These are phyloP conservation scores for Odontothrips loti DNA, from an alignment of 2,888 invertebrate species.

Conservation along the genomic window DNA sequence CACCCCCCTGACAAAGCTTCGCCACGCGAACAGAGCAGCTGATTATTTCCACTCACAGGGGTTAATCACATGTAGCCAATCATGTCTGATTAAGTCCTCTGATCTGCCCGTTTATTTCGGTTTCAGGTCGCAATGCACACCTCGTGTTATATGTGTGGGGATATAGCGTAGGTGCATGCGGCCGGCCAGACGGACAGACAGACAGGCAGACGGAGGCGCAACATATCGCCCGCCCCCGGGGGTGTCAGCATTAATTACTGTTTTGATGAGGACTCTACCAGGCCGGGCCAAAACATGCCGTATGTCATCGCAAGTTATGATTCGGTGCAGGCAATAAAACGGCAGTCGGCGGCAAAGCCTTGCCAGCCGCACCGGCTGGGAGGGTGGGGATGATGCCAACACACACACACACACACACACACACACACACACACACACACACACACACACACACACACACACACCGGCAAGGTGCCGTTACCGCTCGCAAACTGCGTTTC, in stretches of 20 bases:
- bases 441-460: no score
- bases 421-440: no score
- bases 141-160: neutral
- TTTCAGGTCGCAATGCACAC: neutral
- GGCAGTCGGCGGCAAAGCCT: neutral
- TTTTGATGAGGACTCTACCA: constrained; percentile 23
- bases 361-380: neutral
- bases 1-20: neutral
- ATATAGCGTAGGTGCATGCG: neutral
- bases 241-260: constrained; percentile 19
- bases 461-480: no score
- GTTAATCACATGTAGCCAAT: neutral
- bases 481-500: no score
- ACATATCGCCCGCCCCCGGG: neutral
- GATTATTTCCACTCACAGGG: neutral
- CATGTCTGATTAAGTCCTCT: constrained; percentile 15
- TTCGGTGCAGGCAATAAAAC: constrained; percentile 11
- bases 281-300: constrained; percentile 13
- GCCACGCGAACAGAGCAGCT: neutral
- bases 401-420: no score
- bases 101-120: constrained; percentile 8
- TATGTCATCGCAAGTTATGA: constrained; percentile 26
- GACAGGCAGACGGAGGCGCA: no score
- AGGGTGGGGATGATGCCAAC: neutral
- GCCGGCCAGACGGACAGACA: neutral